Percentiles rank a stretch among this genome's conserved stretches.
Evolutionary conservation across 2,797 vertebrate genomes (phyloP).

Genomic region (Pipistrellus pipistrellus): DNA sequence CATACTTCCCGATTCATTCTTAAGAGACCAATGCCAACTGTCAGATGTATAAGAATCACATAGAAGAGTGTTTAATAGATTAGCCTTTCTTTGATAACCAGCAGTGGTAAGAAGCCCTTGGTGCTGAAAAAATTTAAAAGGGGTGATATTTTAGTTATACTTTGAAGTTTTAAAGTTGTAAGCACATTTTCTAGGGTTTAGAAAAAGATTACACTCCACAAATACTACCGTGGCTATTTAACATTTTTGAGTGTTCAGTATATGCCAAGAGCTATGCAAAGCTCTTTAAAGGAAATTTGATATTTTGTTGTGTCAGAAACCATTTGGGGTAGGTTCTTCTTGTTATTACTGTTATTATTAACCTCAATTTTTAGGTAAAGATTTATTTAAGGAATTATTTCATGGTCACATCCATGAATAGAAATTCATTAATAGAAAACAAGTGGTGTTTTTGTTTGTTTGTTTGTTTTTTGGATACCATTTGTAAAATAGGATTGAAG

Average conservation of each 20-base stretch:
- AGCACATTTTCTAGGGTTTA: slow-evolving; percentile 10
- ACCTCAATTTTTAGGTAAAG: slow-evolving; percentile 31
- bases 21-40: slow-evolving; percentile 14
- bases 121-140: slow-evolving; percentile 33
- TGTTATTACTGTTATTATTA: not conserved
- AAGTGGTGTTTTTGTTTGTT: not conserved
- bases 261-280: slow-evolving; percentile 10
- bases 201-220: not conserved
- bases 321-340: not conserved
- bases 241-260: not conserved
- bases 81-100: slow-evolving; percentile 11
- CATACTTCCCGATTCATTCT: slow-evolving; percentile 45
- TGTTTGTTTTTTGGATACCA: not conserved
- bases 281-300: slow-evolving; percentile 1
- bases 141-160: slow-evolving; percentile 35
- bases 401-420: not conserved
- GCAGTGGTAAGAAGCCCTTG: not conserved
- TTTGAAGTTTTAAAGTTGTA: slow-evolving; percentile 46
- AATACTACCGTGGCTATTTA: not conserved
- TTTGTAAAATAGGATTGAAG: slow-evolving; percentile 11
- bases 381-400: not conserved
- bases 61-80: slow-evolving; percentile 21
- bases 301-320: slow-evolving; percentile 39
- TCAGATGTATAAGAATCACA: slow-evolving; percentile 35
- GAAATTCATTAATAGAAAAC: not conserved